Percentiles rank a stretch among this genome's conserved stretches.
phyloP scores from a whole-genome alignment of 2,888 invertebrate genomes.

The Fragum whitleyi region DNA sequence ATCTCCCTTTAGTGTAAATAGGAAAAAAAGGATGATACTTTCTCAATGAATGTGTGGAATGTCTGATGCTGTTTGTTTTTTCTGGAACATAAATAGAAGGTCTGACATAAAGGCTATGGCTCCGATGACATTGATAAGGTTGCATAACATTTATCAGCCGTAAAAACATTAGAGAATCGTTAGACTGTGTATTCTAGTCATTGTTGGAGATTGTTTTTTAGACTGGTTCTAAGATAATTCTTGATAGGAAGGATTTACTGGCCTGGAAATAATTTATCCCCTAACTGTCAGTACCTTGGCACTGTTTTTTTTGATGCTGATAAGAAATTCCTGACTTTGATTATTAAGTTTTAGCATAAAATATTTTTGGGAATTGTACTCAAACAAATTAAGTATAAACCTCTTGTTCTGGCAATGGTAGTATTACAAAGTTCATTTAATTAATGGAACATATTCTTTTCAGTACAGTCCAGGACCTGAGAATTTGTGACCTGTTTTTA shows the following conservation, averaged over 20 bases:
- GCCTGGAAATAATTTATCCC: not conserved
- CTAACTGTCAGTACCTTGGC: not conserved
- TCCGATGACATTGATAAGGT: slow-evolving; percentile 24
- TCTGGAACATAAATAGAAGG: slow-evolving; percentile 14
- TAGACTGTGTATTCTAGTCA: slow-evolving; percentile 23
- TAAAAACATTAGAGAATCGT: slow-evolving; percentile 22
- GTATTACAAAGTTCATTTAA: too few species aligned
- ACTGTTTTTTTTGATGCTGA: not conserved
- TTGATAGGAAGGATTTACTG: not conserved
- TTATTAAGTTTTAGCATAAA: too few species aligned
- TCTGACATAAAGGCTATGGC: slow-evolving; percentile 6
- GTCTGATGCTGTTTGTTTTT: slow-evolving; percentile 13
- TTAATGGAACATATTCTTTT: too few species aligned
- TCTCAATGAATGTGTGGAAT: not conserved
- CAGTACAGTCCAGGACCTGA: too few species aligned
- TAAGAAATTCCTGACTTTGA: too few species aligned
- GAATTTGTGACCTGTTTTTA: too few species aligned
- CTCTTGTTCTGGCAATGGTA: too few species aligned
- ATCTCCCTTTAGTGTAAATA: slow-evolving; percentile 7
- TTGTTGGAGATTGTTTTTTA: slow-evolving; percentile 5
- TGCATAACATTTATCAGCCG: slow-evolving; percentile 27
- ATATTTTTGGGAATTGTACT: too few species aligned
- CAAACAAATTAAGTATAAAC: too few species aligned
- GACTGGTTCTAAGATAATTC: slow-evolving; percentile 6
- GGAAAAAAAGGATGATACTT: not conserved